Conservation (phyloP, 2,113 vertebrate species). For the Triplophysa rosa region DNA sequence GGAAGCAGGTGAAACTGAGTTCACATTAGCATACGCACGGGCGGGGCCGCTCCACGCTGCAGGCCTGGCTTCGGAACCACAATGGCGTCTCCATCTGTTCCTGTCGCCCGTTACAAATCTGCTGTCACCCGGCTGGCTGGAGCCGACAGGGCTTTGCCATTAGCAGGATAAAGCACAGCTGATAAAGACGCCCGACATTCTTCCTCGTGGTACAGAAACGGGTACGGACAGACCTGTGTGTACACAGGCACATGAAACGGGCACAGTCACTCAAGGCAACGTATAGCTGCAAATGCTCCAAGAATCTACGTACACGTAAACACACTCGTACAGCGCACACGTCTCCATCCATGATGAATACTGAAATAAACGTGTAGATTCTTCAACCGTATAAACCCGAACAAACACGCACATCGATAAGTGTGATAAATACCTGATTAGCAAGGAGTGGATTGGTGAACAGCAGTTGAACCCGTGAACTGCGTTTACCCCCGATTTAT, state of each 20-base stretch:
- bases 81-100: conserved; percentile 90
- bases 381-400: background rate
- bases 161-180: conserved; percentile 61
- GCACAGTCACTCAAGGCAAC: conserved; percentile 29
- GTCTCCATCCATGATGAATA: conserved; percentile 18
- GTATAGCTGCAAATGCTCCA: background rate
- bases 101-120: conserved; percentile 87
- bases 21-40: conserved; percentile 94
- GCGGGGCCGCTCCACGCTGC: conserved; percentile 65
- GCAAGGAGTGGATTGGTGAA: conserved; percentile 60
- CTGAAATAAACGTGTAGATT: conserved; percentile 26
- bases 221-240: background rate
- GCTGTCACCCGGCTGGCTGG: conserved; percentile 85
- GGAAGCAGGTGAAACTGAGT: conserved; percentile 91
- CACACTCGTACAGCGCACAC: background rate
- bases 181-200: conserved; percentile 51
- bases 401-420: conserved; percentile 37
- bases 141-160: conserved; percentile 71
- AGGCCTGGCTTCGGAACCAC: conserved; percentile 61
- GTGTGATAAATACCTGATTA: conserved; percentile 40
- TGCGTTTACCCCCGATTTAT: conserved; percentile 77
- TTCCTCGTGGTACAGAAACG: conserved; percentile 51
- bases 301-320: background rate
- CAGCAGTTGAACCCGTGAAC: conserved; percentile 85
- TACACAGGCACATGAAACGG: conserved; percentile 20